phyloP scores from a whole-genome alignment of 2,888 invertebrate species.

The Calliopum simillimum region DNA sequence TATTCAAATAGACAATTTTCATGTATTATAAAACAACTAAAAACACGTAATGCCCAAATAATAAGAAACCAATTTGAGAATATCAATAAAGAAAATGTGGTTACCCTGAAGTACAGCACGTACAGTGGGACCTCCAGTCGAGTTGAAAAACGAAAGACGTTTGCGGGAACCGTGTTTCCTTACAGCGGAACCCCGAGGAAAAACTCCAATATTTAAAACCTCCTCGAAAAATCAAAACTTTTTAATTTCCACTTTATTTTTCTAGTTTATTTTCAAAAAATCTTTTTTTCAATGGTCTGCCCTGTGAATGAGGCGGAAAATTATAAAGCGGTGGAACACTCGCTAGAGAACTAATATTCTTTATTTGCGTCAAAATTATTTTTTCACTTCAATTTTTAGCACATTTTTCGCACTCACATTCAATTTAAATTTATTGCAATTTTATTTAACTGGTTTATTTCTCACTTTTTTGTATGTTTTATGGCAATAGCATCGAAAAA shows the following conservation, averaged over 20 bases:
- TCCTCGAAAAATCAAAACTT: background rate
- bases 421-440: constrained; percentile 27
- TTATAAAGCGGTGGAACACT: constrained; percentile 42
- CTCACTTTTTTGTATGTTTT: constrained; percentile 23
- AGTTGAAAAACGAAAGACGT: background rate
- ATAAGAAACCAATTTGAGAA: too few species aligned
- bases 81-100: background rate
- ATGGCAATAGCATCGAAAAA: constrained; percentile 6
- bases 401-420: constrained; percentile 28
- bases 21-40: too few species aligned
- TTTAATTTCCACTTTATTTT: background rate
- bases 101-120: constrained; percentile 49
- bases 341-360: constrained; percentile 27
- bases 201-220: too few species aligned
- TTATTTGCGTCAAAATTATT: constrained; percentile 48
- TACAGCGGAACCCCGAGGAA: too few species aligned
- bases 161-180: background rate
- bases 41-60: too few species aligned
- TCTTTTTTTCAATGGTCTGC: background rate
- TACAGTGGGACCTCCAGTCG: constrained; percentile 49
- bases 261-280: constrained; percentile 1
- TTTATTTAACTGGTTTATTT: constrained; percentile 28
- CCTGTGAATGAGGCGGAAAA: constrained; percentile 47
- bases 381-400: constrained; percentile 42
- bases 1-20: too few species aligned